Evolutionary conservation across 2,113 vertebrate genomes (phyloP), one percentile per base, ranked within the genome.

Genomic region (Anser cygnoides): DNA sequence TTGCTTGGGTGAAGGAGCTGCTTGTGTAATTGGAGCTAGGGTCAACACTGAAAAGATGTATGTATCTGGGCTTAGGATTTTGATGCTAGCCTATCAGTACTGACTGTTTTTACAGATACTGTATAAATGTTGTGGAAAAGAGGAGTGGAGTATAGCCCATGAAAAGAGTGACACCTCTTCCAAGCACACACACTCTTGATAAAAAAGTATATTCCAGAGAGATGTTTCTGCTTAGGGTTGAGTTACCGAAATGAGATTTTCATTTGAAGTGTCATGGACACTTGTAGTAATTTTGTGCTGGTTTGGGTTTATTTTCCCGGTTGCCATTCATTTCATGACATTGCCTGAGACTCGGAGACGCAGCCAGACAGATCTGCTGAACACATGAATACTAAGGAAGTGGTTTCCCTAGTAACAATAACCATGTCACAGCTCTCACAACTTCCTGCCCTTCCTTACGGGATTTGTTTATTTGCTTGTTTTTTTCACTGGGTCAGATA

Each of bases 351-450:
- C 91, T 95, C 84, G 37, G 82, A 97, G 92, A 86, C 13, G 14
- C 76, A 91, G 92, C 18, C 37, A 94, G 74, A 62, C 89, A 31
- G 85, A 95, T 94, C 96, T 93, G 95, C 96, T 84, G 97, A 97
- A 96, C 96, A 95, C 89, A 97, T 97, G 98, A 97, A 98, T 97
- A 96, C 96, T 96, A 96, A 98, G 97, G 97, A 97, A 97, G 86
- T 73, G 95, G 98, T 98, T 98, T 98, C 97, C 98, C 89, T 98
- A 98, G 98, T 98, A 98, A 98, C 98, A 97, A 97, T 95, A 97
- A 96, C 96, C 90, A 89, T 2, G 73, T 93, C 95, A 83, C 90
- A 61, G 90, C 79, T 95, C 77, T 5, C 93, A 96, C 94, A 97
- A 98, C 85, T 96, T 97, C 94, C 92, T 97, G 95, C 93, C 90